A percentile compares a stretch with the other conserved stretches of the same genome.
phyloP scores from a whole-genome alignment of 2,797 vertebrate species.

The Macropus fuliginosus region DNA sequence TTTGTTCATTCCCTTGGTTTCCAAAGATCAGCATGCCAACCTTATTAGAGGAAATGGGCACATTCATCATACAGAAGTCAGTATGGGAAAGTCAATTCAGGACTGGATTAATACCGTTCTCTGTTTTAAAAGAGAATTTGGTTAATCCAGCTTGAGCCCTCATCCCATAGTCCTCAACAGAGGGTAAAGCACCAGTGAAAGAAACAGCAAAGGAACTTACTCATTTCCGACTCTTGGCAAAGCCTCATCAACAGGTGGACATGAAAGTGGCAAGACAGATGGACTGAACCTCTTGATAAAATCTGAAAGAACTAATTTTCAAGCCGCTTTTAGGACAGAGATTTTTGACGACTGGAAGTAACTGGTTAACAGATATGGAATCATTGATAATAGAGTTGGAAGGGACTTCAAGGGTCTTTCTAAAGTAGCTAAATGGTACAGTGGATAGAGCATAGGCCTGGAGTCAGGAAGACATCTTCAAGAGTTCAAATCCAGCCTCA shows the following conservation, averaged over 20 bases:
- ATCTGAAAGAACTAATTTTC: constrained; percentile 78
- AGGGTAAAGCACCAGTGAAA: background rate
- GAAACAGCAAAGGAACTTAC: constrained; percentile 77
- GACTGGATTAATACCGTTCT: background rate
- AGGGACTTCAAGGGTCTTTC: background rate
- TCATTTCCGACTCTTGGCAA: background rate
- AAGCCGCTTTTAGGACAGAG: constrained; percentile 6
- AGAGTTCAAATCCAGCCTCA: background rate
- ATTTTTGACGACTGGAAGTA: background rate
- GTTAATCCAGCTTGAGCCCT: background rate
- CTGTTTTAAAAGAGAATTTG: constrained; percentile 31
- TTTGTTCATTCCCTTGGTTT: background rate
- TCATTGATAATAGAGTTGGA: background rate
- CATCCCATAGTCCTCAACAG: background rate
- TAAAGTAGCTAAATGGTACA: background rate
- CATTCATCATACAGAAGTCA: background rate
- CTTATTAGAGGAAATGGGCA: background rate
- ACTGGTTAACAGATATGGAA: background rate
- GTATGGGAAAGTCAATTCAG: background rate
- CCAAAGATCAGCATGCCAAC: background rate
- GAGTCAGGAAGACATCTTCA: background rate
- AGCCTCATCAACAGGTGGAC: accelerated
- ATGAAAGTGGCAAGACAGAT: constrained; percentile 65
- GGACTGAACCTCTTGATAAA: constrained; percentile 81
- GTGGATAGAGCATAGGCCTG: background rate